phyloP scores from a whole-genome alignment of 1,140 invertebrate species.

The Neodiprion lecontei region DNA sequence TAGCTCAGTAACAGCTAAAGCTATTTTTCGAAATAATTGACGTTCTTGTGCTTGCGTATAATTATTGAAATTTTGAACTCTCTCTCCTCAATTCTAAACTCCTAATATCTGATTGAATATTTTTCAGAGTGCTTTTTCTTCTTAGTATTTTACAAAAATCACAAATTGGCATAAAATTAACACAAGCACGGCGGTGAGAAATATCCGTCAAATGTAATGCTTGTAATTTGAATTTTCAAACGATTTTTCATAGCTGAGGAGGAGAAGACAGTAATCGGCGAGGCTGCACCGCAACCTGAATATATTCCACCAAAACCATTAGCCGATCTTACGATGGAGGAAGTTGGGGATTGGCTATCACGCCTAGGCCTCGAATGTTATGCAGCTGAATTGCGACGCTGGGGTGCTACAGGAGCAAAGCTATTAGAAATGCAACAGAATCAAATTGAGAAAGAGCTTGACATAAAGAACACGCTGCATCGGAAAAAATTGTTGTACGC shows the following conservation, averaged over 20 bases:
- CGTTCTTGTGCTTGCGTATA: too few species aligned
- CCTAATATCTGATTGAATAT: too few species aligned
- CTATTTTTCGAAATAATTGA: too few species aligned
- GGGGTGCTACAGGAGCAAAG: slow-evolving; percentile 83
- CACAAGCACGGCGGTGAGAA: too few species aligned
- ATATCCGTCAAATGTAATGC: slow-evolving; percentile 2
- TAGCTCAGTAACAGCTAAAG: too few species aligned
- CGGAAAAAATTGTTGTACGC: slow-evolving; percentile 91
- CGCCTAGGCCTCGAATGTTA: slow-evolving; percentile 88
- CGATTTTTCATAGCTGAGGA: slow-evolving; percentile 67
- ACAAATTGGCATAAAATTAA: too few species aligned
- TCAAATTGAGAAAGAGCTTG: slow-evolving; percentile 91
- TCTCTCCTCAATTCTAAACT: too few species aligned
- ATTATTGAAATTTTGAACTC: too few species aligned
- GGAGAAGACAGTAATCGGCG: slow-evolving; percentile 68
- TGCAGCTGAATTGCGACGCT: slow-evolving; percentile 77
- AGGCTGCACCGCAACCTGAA: slow-evolving; percentile 47
- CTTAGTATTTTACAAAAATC: too few species aligned
- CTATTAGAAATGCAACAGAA: slow-evolving; percentile 78
- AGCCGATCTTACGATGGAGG: slow-evolving; percentile 82
- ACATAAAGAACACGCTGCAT: slow-evolving; percentile 86
- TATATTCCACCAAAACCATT: slow-evolving; percentile 67
- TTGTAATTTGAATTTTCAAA: slow-evolving; percentile 27
- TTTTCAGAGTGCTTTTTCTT: too few species aligned
- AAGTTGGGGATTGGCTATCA: slow-evolving; percentile 87